Percentiles rank a stretch among this genome's conserved stretches.
Evolutionary conservation across 2,888 invertebrate species (phyloP).

Genomic region (Caenorhabditis auriculariae): DNA sequence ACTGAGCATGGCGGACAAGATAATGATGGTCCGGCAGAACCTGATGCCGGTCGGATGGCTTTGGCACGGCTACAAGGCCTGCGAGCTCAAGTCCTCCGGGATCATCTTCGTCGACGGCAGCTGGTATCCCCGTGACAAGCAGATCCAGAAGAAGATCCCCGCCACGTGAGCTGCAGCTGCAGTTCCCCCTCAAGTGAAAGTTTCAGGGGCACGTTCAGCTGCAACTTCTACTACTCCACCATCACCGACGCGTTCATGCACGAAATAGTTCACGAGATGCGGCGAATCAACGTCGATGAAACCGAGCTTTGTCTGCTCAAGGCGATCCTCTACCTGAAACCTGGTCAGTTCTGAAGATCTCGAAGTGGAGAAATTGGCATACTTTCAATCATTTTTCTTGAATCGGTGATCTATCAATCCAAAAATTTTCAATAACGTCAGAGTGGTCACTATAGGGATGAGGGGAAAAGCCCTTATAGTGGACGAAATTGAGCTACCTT

Average conservation of each 20-base stretch:
- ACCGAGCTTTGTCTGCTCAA: conserved; percentile 23
- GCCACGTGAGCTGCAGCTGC: conserved; percentile 1
- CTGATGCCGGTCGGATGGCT: conserved; percentile 31
- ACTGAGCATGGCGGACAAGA: conserved; percentile 5
- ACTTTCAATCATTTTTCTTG: no score
- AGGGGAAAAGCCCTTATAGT: no score
- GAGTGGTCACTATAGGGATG: no score
- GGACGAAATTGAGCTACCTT: no score
- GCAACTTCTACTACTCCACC: conserved; percentile 16
- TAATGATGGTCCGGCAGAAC: conserved; percentile 8
- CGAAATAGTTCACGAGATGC: conserved; percentile 21
- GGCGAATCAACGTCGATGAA: conserved; percentile 16
- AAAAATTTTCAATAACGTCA: no score
- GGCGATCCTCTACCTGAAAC: conserved; percentile 8
- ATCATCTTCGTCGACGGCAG: conserved; percentile 30
- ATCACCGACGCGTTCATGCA: conserved; percentile 26
- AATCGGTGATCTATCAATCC: no score
- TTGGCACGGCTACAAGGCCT: conserved; percentile 26
- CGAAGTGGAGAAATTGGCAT: no score
- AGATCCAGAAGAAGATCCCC: conserved; percentile 6
- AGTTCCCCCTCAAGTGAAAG: conserved; percentile 3
- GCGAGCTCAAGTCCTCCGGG: conserved; percentile 12
- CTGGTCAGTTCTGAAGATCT: no score
- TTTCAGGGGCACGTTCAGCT: conserved; percentile 20
- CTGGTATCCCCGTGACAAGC: conserved; percentile 17